Percentiles rank a stretch among this genome's conserved stretches.
phyloP scores from a whole-genome alignment of 2,888 invertebrate species.

The Ennomos quercinarius region DNA sequence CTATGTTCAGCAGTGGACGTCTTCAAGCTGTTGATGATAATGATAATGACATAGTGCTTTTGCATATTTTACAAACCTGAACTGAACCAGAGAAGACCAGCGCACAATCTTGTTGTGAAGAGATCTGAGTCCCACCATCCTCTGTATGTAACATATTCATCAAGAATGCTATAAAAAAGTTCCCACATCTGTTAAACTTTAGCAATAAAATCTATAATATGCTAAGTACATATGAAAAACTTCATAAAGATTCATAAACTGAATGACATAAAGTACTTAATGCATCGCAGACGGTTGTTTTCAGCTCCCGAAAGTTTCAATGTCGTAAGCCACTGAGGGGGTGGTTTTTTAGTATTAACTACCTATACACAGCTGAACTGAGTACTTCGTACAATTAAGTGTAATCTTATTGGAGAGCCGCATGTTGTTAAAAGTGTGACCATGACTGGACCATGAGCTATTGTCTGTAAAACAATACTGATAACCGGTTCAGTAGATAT shows the following conservation, averaged over 20 bases:
- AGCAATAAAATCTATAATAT: slow-evolving; percentile 23
- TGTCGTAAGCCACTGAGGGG: slow-evolving; percentile 22
- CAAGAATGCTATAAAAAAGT: too few species aligned
- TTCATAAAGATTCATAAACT: too few species aligned
- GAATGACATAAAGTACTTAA: slow-evolving; percentile 16
- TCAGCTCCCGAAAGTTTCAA: slow-evolving; percentile 20
- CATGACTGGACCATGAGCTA: slow-evolving; percentile 27
- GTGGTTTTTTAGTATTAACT: slow-evolving; percentile 29
- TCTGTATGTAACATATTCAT: too few species aligned
- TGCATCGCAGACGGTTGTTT: slow-evolving; percentile 32
- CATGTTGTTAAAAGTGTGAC: slow-evolving; percentile 28
- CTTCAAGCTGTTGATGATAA: too few species aligned
- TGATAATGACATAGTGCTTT: too few species aligned
- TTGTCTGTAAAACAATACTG: not conserved
- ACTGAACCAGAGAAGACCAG: too few species aligned
- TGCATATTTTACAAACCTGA: too few species aligned
- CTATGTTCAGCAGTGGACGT: too few species aligned
- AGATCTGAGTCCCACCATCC: too few species aligned
- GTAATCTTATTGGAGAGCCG: slow-evolving; percentile 40
- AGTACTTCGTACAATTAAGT: slow-evolving; percentile 42
- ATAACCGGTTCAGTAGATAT: not conserved
- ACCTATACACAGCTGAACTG: slow-evolving; percentile 12
- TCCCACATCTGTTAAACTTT: slow-evolving; percentile 10
- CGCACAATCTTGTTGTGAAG: too few species aligned
- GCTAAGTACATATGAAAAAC: slow-evolving; percentile 21